These are phyloP conservation scores for Camptogramma bilineatum DNA, from an alignment of 2,888 invertebrate genomes.

Conservation along the genomic window DNA sequence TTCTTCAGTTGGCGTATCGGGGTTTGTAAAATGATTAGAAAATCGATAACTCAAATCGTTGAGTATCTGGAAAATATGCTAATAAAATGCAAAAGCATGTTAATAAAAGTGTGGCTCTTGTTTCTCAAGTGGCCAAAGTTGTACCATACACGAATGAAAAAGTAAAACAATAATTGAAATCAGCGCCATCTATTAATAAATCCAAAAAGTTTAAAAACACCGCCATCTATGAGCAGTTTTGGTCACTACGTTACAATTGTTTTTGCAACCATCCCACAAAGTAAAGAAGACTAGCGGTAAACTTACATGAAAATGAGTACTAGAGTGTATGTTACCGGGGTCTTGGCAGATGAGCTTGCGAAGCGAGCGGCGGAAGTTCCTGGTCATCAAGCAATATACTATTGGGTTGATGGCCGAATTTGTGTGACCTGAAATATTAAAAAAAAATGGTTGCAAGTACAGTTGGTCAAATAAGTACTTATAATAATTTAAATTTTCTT, in stretches of 20 bases:
- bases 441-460: too few species aligned
- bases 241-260: neutral
- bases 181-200: neutral
- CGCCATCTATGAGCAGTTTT: neutral
- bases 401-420: constrained; percentile 92
- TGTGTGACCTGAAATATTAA: constrained; percentile 88
- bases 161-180: neutral
- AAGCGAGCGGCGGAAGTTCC: constrained; percentile 89
- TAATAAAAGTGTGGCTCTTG: too few species aligned
- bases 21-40: neutral
- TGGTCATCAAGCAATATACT: constrained; percentile 91
- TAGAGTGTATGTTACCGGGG: constrained; percentile 82
- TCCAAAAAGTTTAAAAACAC: neutral
- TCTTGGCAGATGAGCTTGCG: constrained; percentile 86
- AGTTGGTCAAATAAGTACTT: too few species aligned
- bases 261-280: constrained; percentile 3
- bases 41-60: too few species aligned
- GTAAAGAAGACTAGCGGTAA: constrained; percentile 44
- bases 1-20: neutral
- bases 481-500: too few species aligned
- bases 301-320: constrained; percentile 84
- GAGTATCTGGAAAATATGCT: too few species aligned
- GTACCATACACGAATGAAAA: neutral
- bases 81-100: too few species aligned
- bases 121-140: neutral